Percentiles rank a stretch among this genome's conserved stretches.
phyloP scores from a whole-genome alignment of 2,888 invertebrate genomes.

The Cenopis cana region DNA sequence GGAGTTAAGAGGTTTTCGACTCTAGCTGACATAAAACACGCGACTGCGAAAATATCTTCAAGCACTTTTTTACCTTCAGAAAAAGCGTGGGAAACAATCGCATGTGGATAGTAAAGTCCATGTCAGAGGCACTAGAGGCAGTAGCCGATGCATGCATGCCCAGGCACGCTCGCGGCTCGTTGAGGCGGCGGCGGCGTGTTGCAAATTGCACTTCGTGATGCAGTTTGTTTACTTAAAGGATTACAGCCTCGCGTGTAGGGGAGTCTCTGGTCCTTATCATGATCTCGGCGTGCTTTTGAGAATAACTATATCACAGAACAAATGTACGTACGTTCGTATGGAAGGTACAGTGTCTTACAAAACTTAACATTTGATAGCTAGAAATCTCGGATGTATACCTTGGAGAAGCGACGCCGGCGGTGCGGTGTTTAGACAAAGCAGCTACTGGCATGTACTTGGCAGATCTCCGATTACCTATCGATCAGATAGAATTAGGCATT shows the following conservation, averaged over 20 bases:
- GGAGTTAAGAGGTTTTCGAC: too few species aligned
- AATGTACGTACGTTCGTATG: too few species aligned
- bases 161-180: slow-evolving; percentile 4
- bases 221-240: slow-evolving; percentile 22
- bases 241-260: slow-evolving; percentile 4
- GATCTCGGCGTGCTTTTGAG: slow-evolving; percentile 1
- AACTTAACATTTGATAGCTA: too few species aligned
- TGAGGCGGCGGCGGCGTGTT: background rate
- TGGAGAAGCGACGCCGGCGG: too few species aligned
- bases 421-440: too few species aligned
- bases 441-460: too few species aligned
- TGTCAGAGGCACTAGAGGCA: background rate
- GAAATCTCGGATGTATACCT: too few species aligned
- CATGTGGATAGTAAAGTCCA: background rate
- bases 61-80: background rate
- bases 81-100: background rate
- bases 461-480: too few species aligned
- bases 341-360: too few species aligned
- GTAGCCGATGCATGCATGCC: slow-evolving; percentile 8
- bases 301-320: background rate
- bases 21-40: background rate
- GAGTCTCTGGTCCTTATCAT: slow-evolving; percentile 1
- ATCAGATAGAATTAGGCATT: too few species aligned
- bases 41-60: background rate
- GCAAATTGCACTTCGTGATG: slow-evolving; percentile 29